These are phyloP conservation scores for Andrena cerasifolii DNA, from an alignment of 1,140 invertebrate genomes.

Conservation along the genomic window DNA sequence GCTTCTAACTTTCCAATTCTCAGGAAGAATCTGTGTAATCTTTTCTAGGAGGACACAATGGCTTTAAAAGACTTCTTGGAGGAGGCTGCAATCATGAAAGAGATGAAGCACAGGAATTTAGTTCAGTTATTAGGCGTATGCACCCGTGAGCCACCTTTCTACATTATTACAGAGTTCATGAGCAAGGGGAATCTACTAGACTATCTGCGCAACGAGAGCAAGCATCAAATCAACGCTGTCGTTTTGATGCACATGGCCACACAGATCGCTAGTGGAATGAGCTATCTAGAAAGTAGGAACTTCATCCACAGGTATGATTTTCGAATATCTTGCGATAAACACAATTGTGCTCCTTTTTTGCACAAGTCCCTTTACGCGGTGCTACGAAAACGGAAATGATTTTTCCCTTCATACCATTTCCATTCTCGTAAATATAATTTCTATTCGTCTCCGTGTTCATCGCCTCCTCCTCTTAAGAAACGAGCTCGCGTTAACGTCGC, in stretches of 20 bases:
- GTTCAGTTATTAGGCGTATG: constrained; percentile 98
- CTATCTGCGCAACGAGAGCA: constrained; percentile 94
- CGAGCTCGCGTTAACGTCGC: constrained; percentile 8
- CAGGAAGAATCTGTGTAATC: constrained; percentile 28
- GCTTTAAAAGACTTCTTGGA: constrained; percentile 99
- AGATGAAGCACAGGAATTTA: constrained; percentile 99
- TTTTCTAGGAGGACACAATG: constrained; percentile 97
- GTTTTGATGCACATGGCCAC: constrained; percentile 99
- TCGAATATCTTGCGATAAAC: constrained; percentile 5
- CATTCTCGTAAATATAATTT: no score
- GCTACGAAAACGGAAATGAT: constrained; percentile 9
- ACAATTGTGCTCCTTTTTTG: not conserved
- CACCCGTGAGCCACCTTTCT: constrained; percentile 98
- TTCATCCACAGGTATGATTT: constrained; percentile 95
- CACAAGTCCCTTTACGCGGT: not conserved
- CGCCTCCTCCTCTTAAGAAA: constrained; percentile 18
- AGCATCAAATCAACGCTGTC: constrained; percentile 95
- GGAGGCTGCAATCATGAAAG: constrained; percentile 99
- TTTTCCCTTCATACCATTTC: not conserved
- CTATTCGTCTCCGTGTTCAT: no score
- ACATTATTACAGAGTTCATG: constrained; percentile 99
- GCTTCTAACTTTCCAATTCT: not conserved
- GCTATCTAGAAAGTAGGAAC: constrained; percentile 96
- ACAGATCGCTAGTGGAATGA: constrained; percentile 99
- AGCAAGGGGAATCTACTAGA: constrained; percentile 98